Percentiles rank a stretch among this genome's conserved stretches.
Conservation (phyloP, 2,113 vertebrate species). For the Anas platyrhynchos region DNA sequence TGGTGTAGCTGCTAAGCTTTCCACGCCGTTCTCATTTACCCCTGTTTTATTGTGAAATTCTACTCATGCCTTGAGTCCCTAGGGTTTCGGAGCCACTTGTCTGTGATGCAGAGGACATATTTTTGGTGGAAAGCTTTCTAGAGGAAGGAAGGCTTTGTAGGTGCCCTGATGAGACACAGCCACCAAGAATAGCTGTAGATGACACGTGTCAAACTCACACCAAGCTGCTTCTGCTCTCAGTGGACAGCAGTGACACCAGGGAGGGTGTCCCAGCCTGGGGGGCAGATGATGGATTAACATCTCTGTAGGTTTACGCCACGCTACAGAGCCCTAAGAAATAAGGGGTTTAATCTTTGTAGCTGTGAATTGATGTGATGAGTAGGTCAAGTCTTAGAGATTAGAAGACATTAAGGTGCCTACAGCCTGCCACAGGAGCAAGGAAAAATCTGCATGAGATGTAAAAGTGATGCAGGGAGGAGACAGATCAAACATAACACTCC, state of each 20-base stretch:
- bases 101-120: not conserved
- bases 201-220: not conserved
- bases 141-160: not conserved
- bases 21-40: not conserved
- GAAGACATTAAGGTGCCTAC: not conserved
- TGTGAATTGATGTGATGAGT: not conserved
- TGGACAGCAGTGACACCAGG: not conserved
- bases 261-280: not conserved
- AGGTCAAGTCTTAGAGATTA: not conserved
- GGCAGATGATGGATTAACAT: not conserved
- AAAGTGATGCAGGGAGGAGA: not conserved
- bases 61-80: not conserved
- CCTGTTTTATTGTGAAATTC: not conserved
- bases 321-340: not conserved
- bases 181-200: not conserved
- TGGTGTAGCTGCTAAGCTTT: not conserved
- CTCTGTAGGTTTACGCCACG: not conserved
- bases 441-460: not conserved
- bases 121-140: not conserved
- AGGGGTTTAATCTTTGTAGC: not conserved
- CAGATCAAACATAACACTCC: not conserved
- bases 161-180: not conserved
- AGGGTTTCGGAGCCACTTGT: not conserved
- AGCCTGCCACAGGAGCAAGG: not conserved
- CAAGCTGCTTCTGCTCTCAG: not conserved